Percentiles rank a stretch among this genome's conserved stretches.
These are phyloP conservation scores for Sycophila texana DNA, from an alignment of 2,888 invertebrate genomes.

Conservation along the genomic window DNA sequence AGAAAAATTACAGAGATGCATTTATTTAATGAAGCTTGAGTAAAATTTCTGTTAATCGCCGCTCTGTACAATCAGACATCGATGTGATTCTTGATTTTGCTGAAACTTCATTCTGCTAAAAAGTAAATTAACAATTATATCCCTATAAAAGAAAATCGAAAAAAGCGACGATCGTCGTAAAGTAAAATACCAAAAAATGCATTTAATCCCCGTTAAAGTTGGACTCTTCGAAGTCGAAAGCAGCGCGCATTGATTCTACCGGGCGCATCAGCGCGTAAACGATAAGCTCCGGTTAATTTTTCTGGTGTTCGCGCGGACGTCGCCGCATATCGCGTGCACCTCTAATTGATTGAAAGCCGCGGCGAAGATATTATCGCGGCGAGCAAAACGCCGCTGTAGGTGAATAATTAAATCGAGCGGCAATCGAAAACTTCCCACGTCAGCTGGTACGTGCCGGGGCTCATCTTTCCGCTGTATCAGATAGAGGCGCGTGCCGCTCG, in stretches of 20 bases:
- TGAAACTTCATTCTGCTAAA: no score
- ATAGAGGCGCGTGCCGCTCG: constrained; percentile 66
- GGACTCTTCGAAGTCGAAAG: not conserved
- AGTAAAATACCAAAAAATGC: no score
- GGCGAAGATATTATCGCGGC: constrained; percentile 12
- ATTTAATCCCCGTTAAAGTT: no score
- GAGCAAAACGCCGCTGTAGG: constrained; percentile 47
- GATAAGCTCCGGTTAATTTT: not conserved
- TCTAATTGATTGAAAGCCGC: constrained; percentile 36
- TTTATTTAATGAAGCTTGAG: no score
- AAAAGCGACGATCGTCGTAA: no score
- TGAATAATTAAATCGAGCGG: constrained; percentile 46
- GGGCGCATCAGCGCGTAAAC: not conserved
- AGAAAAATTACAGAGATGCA: no score
- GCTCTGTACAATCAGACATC: no score
- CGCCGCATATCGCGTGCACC: constrained; percentile 16
- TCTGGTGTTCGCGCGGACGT: not conserved
- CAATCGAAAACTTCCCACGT: constrained; percentile 63
- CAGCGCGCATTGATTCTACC: not conserved
- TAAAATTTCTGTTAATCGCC: no score
- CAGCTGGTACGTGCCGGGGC: constrained; percentile 45
- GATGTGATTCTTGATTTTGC: no score
- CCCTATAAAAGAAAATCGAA: no score
- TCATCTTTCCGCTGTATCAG: constrained; percentile 61
- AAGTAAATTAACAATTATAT: no score